These are phyloP conservation scores for Sebastiscus albofasciatus DNA, from an alignment of 2,797 vertebrate genomes.

Conservation along the genomic window DNA sequence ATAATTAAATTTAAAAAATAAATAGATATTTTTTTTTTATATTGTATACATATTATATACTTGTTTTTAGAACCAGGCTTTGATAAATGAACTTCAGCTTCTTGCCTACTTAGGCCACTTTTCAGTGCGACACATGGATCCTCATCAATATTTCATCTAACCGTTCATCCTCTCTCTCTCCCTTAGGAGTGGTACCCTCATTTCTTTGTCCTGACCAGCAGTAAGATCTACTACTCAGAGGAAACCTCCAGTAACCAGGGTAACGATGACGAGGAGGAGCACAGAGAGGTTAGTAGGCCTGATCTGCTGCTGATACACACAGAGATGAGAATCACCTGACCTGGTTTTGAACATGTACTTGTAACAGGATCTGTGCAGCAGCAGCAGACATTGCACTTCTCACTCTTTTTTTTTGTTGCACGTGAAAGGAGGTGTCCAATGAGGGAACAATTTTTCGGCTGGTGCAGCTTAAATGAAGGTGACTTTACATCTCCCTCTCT, in stretches of 20 bases:
- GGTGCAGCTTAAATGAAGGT: not conserved
- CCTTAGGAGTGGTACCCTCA: slow-evolving; percentile 97
- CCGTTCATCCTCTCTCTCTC: not conserved
- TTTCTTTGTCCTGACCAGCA: slow-evolving; percentile 98
- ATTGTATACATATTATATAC: too few species aligned
- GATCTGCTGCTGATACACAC: not conserved
- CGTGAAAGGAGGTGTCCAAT: not conserved
- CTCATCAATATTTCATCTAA: slow-evolving; percentile 49
- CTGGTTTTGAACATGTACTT: not conserved
- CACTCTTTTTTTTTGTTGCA: not conserved
- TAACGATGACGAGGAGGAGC: slow-evolving; percentile 97
- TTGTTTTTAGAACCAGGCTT: not conserved
- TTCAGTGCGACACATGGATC: slow-evolving; percentile 32
- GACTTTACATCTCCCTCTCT: not conserved
- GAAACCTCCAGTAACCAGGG: slow-evolving; percentile 93
- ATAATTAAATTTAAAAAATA: not conserved
- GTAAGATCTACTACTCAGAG: slow-evolving; percentile 98
- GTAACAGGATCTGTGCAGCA: not conserved
- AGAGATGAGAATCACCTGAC: not conserved
- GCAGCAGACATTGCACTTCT: not conserved
- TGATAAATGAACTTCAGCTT: not conserved
- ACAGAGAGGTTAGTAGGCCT: slow-evolving; percentile 89
- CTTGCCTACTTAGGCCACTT: not conserved
- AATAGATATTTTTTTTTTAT: too few species aligned
- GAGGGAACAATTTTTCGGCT: not conserved